Base-by-base conservation (phyloP, 2,113 vertebrate species). In the Synodontis membranacea region DNA sequence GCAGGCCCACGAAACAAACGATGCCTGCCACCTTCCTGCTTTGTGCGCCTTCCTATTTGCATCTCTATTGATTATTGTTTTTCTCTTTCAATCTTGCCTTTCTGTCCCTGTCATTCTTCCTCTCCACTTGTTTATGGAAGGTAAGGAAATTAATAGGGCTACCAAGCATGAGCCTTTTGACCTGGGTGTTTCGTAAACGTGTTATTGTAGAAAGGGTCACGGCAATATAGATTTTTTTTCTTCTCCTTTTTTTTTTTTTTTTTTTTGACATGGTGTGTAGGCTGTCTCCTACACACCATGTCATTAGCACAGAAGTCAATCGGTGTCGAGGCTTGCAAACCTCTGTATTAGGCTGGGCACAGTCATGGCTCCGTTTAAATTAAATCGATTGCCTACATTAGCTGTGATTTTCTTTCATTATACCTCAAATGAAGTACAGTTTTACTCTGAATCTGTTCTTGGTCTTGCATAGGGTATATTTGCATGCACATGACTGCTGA, bases 331-430 rank as follows among this genome's bases (percentile, higher is more conserved):
- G 91, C 87, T 89, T 91, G 84, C 85, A 87, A 44, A 88, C 74
- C 85, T 80, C 82, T 64, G 78, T 64, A 86, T 85, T 66, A 80
- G 80, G 85, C 88, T 70, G 50, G 37, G 89, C 90, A 86, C 91
- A 88, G 90, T 90, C 90, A 91, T 89, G 50, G 79, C 66, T 91
- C 88, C 89, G 90, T 88, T 92, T 93, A 93, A 93, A 90, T 87
- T 87, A 92, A 94, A 95, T 94, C 93, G 87, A 94, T 95, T 91
- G 91, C 88, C 91, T 93, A 91, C 93, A 94, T 94, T 94, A 94
- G 93, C 87, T 86, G 56, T 84, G 83, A 91, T 93, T 89, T 91
- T 90, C 78, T 44, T 84, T 88, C 52, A 89, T 92, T 90, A 80
- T 82, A 84, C 83, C 88, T 80, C 89, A 90, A 80, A 90, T 90